A percentile compares a stretch with the other conserved stretches of the same genome.
Evolutionary conservation across 2,113 vertebrate genomes (phyloP).

Genomic region (Passerina amoena): DNA sequence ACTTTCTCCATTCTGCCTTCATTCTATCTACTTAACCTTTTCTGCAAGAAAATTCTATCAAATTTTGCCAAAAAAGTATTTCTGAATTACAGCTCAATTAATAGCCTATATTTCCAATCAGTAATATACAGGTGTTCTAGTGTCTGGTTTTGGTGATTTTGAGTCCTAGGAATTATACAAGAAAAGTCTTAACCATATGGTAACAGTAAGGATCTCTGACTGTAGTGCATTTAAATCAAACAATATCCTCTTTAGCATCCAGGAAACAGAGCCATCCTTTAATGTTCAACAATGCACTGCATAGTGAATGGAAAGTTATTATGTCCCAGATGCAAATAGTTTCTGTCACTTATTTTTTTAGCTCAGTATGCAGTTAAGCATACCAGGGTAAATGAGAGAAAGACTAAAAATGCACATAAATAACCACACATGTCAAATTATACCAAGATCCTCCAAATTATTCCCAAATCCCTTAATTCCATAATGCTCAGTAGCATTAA

Average conservation of each 20-base stretch:
- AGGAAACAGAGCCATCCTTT: constrained; percentile 24
- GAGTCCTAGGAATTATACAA: not conserved
- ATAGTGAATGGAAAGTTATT: not conserved
- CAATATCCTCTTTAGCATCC: constrained; percentile 6
- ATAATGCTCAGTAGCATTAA: not conserved
- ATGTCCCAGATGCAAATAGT: not conserved
- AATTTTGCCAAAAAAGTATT: not conserved
- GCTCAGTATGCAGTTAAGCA: not conserved
- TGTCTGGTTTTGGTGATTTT: not conserved
- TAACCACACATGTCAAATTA: not conserved
- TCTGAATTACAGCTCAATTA: not conserved
- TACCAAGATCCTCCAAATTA: not conserved
- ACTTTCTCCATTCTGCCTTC: not conserved
- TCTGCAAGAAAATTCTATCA: not conserved
- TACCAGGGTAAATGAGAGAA: not conserved
- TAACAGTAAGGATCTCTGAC: constrained; percentile 8
- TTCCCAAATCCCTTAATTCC: not conserved
- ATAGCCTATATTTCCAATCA: not conserved
- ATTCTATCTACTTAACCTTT: not conserved
- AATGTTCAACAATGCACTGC: not conserved
- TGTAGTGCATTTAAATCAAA: constrained; percentile 48
- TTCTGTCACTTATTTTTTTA: constrained; percentile 2
- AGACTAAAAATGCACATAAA: not conserved
- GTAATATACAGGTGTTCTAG: not conserved
- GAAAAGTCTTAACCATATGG: not conserved